These are phyloP conservation scores for Helicoverpa assulta DNA, from an alignment of 2,888 invertebrate genomes.

Conservation along the genomic window DNA sequence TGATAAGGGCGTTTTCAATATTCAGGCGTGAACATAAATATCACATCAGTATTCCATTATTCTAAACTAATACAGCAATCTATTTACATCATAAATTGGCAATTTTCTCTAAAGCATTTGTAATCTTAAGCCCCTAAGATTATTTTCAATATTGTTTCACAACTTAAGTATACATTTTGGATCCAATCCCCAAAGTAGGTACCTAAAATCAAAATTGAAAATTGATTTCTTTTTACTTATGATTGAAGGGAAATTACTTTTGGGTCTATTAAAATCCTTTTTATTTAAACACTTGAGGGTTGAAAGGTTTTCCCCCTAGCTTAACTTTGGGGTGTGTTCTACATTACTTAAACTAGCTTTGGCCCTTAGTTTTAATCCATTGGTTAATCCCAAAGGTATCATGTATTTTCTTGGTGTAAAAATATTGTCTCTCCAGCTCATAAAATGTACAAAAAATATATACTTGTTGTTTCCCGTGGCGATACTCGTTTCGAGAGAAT, in stretches of 20 bases:
- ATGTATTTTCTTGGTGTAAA: background rate
- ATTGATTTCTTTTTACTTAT: conserved; percentile 56
- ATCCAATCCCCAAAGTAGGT: conserved; percentile 30
- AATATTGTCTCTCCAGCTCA: background rate
- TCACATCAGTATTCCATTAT: background rate
- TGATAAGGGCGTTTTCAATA: too few relatives aligned
- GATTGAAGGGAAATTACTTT: conserved; percentile 53
- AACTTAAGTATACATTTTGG: conserved; percentile 34
- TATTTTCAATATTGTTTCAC: conserved; percentile 39
- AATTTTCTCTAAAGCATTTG: conserved; percentile 49
- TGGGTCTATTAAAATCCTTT: conserved; percentile 52
- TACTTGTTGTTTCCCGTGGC: too few relatives aligned
- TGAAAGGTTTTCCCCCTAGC: conserved; percentile 38
- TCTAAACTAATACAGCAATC: conserved; percentile 21
- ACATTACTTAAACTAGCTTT: conserved; percentile 9
- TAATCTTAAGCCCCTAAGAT: conserved; percentile 32
- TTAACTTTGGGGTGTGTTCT: conserved; percentile 12
- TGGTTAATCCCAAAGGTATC: background rate
- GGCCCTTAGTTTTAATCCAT: background rate
- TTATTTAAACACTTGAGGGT: conserved; percentile 49
- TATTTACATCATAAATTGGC: conserved; percentile 41
- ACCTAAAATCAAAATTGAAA: conserved; percentile 48
- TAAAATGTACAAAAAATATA: background rate
- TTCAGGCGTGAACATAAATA: too few relatives aligned
- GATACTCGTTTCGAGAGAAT: too few relatives aligned